These are phyloP conservation scores for Arge pagana DNA, from an alignment of 2,888 invertebrate species.

Conservation along the genomic window DNA sequence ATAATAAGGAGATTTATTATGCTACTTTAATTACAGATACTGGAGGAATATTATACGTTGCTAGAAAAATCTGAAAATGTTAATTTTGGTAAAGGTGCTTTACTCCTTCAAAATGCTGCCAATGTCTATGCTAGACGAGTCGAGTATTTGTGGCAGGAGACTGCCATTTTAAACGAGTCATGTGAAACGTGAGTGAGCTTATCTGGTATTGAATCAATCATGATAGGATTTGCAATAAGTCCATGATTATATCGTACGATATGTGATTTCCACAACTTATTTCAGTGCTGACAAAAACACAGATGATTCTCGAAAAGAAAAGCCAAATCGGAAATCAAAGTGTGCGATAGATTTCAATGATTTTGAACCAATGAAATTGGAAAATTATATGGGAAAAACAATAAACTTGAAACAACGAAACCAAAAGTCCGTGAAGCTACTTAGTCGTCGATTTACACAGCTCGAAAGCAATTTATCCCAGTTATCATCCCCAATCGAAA, in stretches of 20 bases:
- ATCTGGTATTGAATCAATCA: too few relatives aligned
- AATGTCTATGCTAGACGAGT: constrained; percentile 75
- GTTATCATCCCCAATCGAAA: constrained; percentile 33
- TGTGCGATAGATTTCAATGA: constrained; percentile 38
- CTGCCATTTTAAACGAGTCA: constrained; percentile 55
- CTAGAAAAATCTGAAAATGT: constrained; percentile 38
- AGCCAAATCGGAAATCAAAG: constrained; percentile 30
- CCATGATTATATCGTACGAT: neutral
- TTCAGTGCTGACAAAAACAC: constrained; percentile 28
- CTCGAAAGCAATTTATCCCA: constrained; percentile 37
- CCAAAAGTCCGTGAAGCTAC: constrained; percentile 41
- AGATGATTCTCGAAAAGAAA: constrained; percentile 27
- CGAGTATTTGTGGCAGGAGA: constrained; percentile 64
- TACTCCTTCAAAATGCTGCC: constrained; percentile 75
- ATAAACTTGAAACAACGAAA: constrained; percentile 38
- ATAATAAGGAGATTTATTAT: too few relatives aligned
- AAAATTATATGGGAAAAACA: constrained; percentile 40
- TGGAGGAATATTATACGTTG: constrained; percentile 43
- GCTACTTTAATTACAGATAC: constrained; percentile 41
- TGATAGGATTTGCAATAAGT: neutral
- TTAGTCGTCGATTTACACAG: constrained; percentile 47
- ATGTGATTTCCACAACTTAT: too few relatives aligned
- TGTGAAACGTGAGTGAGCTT: constrained; percentile 45
- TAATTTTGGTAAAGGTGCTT: constrained; percentile 79
- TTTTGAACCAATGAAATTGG: constrained; percentile 41